A percentile compares a stretch with the other conserved stretches of the same genome.
Conservation (phyloP, 2,113 vertebrate species). For the Raphicerus campestris region DNA sequence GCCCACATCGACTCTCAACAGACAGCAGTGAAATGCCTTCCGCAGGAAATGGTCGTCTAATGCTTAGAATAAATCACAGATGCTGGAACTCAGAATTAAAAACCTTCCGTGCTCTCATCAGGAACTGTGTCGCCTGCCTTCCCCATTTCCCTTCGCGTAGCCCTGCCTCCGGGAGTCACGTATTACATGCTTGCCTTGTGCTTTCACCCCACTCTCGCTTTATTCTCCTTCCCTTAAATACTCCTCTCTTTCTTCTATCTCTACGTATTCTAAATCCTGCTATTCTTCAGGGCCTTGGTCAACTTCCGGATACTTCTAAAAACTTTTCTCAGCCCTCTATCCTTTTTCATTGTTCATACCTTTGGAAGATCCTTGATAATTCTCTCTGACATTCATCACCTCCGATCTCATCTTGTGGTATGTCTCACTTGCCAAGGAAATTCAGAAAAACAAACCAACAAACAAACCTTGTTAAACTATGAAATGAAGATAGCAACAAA, state of each 20-base stretch:
- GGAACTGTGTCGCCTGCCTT: background rate
- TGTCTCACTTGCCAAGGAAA: background rate
- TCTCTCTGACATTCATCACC: background rate
- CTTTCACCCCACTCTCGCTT: background rate
- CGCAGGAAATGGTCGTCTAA: too few species aligned
- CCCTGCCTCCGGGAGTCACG: background rate
- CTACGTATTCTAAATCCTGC: background rate
- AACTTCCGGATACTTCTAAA: background rate
- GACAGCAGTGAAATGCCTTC: too few species aligned
- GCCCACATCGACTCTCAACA: background rate
- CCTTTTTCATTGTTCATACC: background rate
- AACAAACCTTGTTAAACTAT: background rate
- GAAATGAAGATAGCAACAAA: background rate
- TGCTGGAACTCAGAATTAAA: background rate
- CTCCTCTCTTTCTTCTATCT: background rate
- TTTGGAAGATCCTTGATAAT: background rate
- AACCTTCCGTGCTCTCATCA: background rate
- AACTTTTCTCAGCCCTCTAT: background rate
- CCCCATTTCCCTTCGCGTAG: background rate
- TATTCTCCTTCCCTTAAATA: background rate
- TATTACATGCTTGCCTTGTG: rapidly evolving
- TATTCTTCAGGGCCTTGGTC: background rate
- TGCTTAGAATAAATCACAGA: background rate
- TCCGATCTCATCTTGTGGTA: background rate
- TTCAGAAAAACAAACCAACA: background rate